Percentiles rank a stretch among this genome's conserved stretches.
These are phyloP conservation scores for Neolamprologus ventralis DNA, from an alignment of 2,113 vertebrate species.

Conservation along the genomic window DNA sequence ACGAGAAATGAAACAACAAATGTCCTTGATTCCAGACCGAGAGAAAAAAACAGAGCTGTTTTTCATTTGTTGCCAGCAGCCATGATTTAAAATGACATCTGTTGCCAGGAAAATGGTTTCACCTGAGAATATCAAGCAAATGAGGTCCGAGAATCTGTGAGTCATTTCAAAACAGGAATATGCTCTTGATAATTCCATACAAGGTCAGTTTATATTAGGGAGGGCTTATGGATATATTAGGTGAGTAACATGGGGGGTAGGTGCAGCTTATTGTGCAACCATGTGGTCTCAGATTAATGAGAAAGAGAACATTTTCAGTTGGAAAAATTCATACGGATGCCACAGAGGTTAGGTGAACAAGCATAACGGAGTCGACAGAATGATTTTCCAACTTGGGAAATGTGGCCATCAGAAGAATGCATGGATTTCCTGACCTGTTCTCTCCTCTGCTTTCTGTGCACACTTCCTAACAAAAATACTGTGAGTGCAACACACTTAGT, in stretches of 20 bases:
- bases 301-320: not conserved
- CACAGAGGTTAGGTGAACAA: not conserved
- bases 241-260: not conserved
- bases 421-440: not conserved
- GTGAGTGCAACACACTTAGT: not conserved
- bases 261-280: not conserved
- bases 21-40: not conserved
- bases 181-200: not conserved
- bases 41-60: not conserved
- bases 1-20: not conserved
- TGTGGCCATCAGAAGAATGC: not conserved
- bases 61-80: not conserved
- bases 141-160: not conserved
- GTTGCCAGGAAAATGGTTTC: not conserved
- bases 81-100: not conserved
- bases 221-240: not conserved
- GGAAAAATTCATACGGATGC: not conserved
- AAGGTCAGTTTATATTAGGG: not conserved
- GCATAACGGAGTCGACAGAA: not conserved
- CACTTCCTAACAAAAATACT: not conserved
- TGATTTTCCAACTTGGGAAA: not conserved
- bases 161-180: not conserved
- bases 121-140: not conserved
- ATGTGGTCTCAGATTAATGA: not conserved
- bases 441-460: not conserved